phyloP scores from a whole-genome alignment of 2,797 vertebrate species.

The Delichon dasypus region DNA sequence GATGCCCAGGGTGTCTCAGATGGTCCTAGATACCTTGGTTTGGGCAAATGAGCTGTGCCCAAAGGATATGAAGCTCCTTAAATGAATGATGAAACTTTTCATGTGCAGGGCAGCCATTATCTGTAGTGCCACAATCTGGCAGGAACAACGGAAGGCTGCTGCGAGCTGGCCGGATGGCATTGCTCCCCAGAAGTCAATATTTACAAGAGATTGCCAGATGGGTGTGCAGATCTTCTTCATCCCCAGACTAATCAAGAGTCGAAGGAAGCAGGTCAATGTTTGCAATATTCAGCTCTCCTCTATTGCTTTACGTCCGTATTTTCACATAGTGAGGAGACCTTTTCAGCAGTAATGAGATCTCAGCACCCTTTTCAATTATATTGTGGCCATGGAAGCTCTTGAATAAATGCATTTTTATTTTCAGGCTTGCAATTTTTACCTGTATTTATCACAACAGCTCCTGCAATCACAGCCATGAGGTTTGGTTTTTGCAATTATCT shows the following conservation, averaged over 20 bases:
- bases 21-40: not conserved
- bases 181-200: slow-evolving; percentile 48
- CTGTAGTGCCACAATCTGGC: slow-evolving; percentile 20
- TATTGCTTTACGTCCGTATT: slow-evolving; percentile 37
- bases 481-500: slow-evolving; percentile 50
- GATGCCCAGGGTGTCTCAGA: not conserved
- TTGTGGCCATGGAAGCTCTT: not conserved
- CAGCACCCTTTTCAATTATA: slow-evolving; percentile 53
- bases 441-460: slow-evolving; percentile 51
- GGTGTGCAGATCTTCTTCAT: slow-evolving; percentile 28
- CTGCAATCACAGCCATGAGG: slow-evolving; percentile 17
- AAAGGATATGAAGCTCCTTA: not conserved
- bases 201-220: slow-evolving; percentile 37
- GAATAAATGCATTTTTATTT: slow-evolving; percentile 59
- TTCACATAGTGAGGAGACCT: slow-evolving; percentile 10
- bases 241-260: slow-evolving; percentile 27
- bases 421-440: slow-evolving; percentile 43
- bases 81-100: not conserved
- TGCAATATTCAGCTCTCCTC: slow-evolving; percentile 34
- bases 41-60: not conserved
- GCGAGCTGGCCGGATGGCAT: not conserved
- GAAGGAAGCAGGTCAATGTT: slow-evolving; percentile 40
- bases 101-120: not conserved
- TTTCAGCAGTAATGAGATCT: slow-evolving; percentile 56
- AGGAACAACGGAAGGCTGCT: not conserved